A percentile compares a stretch with the other conserved stretches of the same genome.
These are phyloP conservation scores for Aphis gossypii DNA, from an alignment of 1,140 invertebrate genomes.

Conservation along the genomic window DNA sequence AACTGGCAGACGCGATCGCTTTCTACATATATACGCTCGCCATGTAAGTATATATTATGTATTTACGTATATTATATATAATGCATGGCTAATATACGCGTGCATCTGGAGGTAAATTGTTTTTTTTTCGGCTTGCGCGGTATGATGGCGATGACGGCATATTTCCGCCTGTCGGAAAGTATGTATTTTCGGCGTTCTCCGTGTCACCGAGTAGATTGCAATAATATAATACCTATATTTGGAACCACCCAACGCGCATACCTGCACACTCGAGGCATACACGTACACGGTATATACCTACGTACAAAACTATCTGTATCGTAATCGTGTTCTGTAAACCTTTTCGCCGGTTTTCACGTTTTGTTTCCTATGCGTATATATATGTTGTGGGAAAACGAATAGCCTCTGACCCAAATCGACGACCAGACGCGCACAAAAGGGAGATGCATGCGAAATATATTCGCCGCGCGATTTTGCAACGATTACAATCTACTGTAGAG, in stretches of 20 bases:
- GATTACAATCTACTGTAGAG: conserved; percentile 12
- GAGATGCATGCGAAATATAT: neutral
- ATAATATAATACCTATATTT: neutral
- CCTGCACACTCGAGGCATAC: neutral
- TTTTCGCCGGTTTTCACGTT: neutral
- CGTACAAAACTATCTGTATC: neutral
- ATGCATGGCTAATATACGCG: neutral
- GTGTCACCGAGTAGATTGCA: neutral
- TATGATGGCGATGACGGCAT: neutral
- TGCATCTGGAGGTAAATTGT: conserved; percentile 9
- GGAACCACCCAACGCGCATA: neutral
- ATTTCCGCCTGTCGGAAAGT: neutral
- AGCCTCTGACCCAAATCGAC: conserved; percentile 16
- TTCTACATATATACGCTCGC: conserved; percentile 22
- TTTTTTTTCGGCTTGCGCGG: neutral
- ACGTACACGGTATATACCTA: neutral
- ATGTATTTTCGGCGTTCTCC: neutral
- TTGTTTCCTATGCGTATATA: neutral
- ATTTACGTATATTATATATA: neutral
- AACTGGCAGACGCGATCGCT: conserved; percentile 25
- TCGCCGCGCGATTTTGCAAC: neutral
- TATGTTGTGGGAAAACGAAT: neutral
- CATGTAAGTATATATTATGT: neutral
- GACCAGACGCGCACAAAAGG: neutral
- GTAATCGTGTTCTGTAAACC: neutral